These are phyloP conservation scores for Clivina fossor DNA, from an alignment of 2,888 invertebrate species.

Conservation along the genomic window DNA sequence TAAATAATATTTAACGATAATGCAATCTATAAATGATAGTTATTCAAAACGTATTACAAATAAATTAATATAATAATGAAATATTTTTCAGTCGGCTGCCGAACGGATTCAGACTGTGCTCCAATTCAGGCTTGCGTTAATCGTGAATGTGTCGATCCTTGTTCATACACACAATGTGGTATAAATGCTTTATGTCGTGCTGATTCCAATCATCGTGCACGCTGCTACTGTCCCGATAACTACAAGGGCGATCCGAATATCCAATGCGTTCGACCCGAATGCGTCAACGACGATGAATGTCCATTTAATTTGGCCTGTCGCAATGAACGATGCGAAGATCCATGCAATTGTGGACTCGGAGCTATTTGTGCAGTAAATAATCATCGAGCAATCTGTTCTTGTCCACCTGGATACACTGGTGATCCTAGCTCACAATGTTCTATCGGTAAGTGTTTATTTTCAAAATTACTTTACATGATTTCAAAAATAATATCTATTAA, in stretches of 20 bases:
- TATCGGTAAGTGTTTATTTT: conserved; percentile 55
- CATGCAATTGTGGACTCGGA: conserved; percentile 79
- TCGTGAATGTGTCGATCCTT: conserved; percentile 78
- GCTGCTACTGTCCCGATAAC: conserved; percentile 75
- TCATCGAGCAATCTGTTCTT: conserved; percentile 76
- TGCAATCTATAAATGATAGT: not conserved
- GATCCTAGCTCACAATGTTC: conserved; percentile 72
- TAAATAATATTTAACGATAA: too few relatives aligned
- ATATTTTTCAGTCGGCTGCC: conserved; percentile 70
- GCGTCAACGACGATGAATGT: conserved; percentile 74
- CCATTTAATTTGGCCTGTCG: conserved; percentile 76
- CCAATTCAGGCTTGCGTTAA: conserved; percentile 80
- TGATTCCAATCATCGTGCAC: conserved; percentile 74
- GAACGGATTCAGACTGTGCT: conserved; percentile 82
- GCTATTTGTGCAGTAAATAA: conserved; percentile 77
- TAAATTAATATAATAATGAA: conserved; percentile 21
- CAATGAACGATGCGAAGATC: conserved; percentile 77
- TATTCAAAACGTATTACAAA: not conserved
- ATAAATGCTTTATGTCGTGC: conserved; percentile 74
- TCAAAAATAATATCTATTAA: not conserved
- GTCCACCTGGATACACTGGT: conserved; percentile 79
- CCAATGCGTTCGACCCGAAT: conserved; percentile 78
- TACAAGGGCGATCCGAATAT: conserved; percentile 79
- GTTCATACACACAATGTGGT: conserved; percentile 78
- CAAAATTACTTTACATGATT: too few relatives aligned